Conservation (phyloP, 2,888 invertebrate genomes). For the Chrysolina haemoptera region DNA sequence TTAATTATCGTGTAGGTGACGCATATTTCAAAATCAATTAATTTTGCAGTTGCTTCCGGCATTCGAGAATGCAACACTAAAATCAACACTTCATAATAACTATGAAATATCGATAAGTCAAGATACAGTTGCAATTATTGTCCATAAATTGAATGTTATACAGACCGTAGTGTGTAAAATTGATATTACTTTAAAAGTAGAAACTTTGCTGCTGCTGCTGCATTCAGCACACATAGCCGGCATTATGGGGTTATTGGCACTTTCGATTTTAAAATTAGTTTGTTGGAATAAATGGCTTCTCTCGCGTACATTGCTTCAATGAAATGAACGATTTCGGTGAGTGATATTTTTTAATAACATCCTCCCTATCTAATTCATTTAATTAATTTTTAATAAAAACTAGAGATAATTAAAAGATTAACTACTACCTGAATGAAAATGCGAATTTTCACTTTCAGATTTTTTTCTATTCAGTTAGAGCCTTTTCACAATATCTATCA, state of each 20-base stretch:
- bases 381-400: too few species aligned
- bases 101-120: conserved; percentile 31
- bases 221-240: neutral
- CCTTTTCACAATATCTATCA: too few species aligned
- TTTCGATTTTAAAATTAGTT: conserved; percentile 17
- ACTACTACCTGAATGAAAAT: too few species aligned
- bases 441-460: too few species aligned
- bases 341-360: too few species aligned
- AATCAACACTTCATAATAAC: conserved; percentile 39
- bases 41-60: conserved; percentile 46
- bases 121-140: conserved; percentile 21
- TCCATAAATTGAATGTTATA: conserved; percentile 12
- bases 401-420: too few species aligned
- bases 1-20: conserved; percentile 56
- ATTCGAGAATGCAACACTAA: conserved; percentile 24
- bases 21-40: conserved; percentile 54
- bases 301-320: too few species aligned
- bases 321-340: too few species aligned
- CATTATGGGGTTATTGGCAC: conserved; percentile 17
- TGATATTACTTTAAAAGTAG: conserved; percentile 1
- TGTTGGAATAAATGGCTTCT: too few species aligned
- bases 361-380: too few species aligned
- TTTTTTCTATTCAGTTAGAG: too few species aligned
- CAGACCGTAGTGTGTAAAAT: conserved; percentile 9
- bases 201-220: conserved; percentile 4